Conservation (phyloP, 2,113 vertebrate species). For the Sander vitreus region DNA sequence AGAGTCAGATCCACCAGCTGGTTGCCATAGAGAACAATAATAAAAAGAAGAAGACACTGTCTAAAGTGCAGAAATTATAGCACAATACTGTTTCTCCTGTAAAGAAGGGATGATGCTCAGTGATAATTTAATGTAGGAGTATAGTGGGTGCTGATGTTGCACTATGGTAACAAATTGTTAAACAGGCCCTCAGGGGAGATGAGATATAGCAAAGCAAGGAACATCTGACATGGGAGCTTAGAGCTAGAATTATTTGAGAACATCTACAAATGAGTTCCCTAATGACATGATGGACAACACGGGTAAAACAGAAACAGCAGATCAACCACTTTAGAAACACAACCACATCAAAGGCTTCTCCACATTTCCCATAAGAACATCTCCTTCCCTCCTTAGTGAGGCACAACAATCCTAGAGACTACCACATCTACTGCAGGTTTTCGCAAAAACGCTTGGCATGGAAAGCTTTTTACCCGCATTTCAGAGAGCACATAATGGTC, state of each 20-base stretch:
- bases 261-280: constrained; percentile 59
- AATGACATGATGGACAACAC: constrained; percentile 37
- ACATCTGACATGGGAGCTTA: constrained; percentile 37
- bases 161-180: constrained; percentile 53
- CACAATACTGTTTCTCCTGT: constrained; percentile 16
- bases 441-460: constrained; percentile 25
- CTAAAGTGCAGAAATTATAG: constrained; percentile 23
- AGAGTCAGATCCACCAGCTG: constrained; percentile 49
- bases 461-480: constrained; percentile 39
- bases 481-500: constrained; percentile 63
- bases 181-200: constrained; percentile 34
- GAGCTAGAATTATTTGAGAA: constrained; percentile 51
- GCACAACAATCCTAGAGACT: constrained; percentile 36
- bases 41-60: constrained; percentile 14
- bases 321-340: constrained; percentile 45
- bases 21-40: constrained; percentile 19
- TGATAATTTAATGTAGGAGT: constrained; percentile 15
- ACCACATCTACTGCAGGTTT: constrained; percentile 31
- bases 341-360: constrained; percentile 57
- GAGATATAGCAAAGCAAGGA: constrained; percentile 28
- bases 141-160: constrained; percentile 30
- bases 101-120: not conserved
- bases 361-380: constrained; percentile 50
- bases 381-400: constrained; percentile 1
- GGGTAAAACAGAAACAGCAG: constrained; percentile 41